Evolutionary conservation across 2,797 vertebrate genomes (phyloP), one percentile per base, ranked within the genome.

Genomic region (Oreortyx pictus): DNA sequence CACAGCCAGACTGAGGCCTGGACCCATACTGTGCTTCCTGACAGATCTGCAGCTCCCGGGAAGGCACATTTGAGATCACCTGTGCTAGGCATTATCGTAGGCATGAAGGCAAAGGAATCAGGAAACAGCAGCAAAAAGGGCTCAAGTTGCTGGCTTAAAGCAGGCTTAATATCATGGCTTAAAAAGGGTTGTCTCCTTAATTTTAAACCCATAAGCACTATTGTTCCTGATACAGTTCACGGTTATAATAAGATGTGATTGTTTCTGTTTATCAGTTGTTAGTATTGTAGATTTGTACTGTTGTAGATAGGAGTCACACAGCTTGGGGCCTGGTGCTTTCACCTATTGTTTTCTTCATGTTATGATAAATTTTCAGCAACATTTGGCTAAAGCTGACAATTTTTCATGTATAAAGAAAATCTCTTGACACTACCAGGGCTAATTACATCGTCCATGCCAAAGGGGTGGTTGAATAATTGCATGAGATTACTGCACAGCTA

Each of bases 391-490:
- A 98, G 97, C 96, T 97, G 94, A 96, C 97, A 97, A 97, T 98
- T 98, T 98, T 97, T 97, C 97, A 94, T 83, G 89, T 95, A 97
- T 97, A 97, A 98, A 98, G 97, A 97, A 97, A 98, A 98, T 97
- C 97, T 98, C 97, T 97, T 64, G 68, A 97, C 96, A 96, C 94
- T 97, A 97, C 97, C 97, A 97, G 96, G 96, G 97, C 97, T 98
- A 98, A 98, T 98, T 98, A 97, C 61, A 3, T 97, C 97, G 97
- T 97, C 97, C 97, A 98, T 98, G 98, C 98, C 97, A 97, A 97
- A 98, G 96, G 97, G 97, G 96, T 97, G 97, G 97, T 96, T 98
- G 97, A 98, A 98, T 98, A 98, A 98, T 98, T 98, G 96, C 96
- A 94, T 94, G 96, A 8, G 88, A 98, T 98, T 98, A 97, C 97